phyloP scores from a whole-genome alignment of 2,113 vertebrate species.

The Vulpes ferrilata region DNA sequence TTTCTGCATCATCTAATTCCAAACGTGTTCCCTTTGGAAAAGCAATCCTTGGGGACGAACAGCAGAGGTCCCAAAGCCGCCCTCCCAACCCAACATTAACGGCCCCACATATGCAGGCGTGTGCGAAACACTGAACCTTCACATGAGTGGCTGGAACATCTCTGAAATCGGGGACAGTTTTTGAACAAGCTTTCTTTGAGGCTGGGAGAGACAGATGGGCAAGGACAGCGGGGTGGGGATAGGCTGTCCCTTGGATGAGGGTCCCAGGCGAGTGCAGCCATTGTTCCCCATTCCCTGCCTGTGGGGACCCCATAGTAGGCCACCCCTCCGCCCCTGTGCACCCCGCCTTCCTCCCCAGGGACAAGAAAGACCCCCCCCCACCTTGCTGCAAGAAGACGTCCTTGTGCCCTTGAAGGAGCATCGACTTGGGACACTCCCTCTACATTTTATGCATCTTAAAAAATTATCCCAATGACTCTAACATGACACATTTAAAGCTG shows the following conservation, averaged over 20 bases:
- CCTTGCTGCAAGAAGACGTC: not conserved
- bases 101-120: rapidly evolving
- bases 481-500: not conserved
- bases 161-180: too few species aligned
- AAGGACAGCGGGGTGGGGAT: rapidly evolving
- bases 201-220: rapidly evolving
- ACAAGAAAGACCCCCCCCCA: not conserved
- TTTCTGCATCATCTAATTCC: not conserved
- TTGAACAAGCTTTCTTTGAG: not conserved
- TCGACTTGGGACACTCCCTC: not conserved
- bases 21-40: not conserved
- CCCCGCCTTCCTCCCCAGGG: not conserved
- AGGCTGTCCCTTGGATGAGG: rapidly evolving
- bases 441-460: not conserved
- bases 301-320: rapidly evolving
- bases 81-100: not conserved
- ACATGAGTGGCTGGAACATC: rapidly evolving
- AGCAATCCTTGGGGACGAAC: not conserved
- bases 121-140: rapidly evolving
- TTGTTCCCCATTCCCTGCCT: rapidly evolving
- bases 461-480: not conserved
- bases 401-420: too few species aligned
- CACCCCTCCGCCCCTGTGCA: rapidly evolving
- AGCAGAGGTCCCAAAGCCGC: rapidly evolving
- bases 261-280: rapidly evolving